These are phyloP conservation scores for Drosophila pandora DNA, from an alignment of 1,140 invertebrate genomes.

Conservation along the genomic window DNA sequence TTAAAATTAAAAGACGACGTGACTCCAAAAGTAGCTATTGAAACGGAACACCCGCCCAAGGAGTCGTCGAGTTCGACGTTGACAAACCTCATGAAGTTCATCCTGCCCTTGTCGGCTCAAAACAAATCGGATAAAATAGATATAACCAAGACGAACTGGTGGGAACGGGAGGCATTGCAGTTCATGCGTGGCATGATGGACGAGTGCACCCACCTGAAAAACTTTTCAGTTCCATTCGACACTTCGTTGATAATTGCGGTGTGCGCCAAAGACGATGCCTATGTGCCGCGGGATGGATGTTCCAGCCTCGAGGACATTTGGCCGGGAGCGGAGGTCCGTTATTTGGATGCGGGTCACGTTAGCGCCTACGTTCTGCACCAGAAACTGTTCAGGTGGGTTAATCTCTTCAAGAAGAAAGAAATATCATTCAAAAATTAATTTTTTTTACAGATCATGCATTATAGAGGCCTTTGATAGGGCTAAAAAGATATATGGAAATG, in stretches of 20 bases:
- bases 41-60: conserved; percentile 8
- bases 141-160: conserved; percentile 86
- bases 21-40: conserved; percentile 21
- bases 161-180: conserved; percentile 91
- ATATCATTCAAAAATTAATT: conserved; percentile 8
- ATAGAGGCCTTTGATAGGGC: conserved; percentile 87
- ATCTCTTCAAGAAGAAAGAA: not conserved
- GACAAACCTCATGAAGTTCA: conserved; percentile 78
- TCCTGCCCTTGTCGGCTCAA: conserved; percentile 58
- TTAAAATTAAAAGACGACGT: conserved; percentile 40
- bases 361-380: conserved; percentile 94
- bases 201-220: conserved; percentile 97
- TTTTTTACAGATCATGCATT: conserved; percentile 86
- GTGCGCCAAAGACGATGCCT: conserved; percentile 95
- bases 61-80: conserved; percentile 43
- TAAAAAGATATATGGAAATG: conserved; percentile 84
- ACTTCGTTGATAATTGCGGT: conserved; percentile 93
- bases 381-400: conserved; percentile 90
- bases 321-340: conserved; percentile 95
- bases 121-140: conserved; percentile 76
- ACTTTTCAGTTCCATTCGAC: conserved; percentile 94
- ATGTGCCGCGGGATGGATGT: conserved; percentile 94
- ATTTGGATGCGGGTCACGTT: conserved; percentile 95
- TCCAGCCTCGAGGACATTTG: conserved; percentile 93
- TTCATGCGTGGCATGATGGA: conserved; percentile 99